Conservation (phyloP, 2,888 invertebrate species). For the Alcis repandata region DNA sequence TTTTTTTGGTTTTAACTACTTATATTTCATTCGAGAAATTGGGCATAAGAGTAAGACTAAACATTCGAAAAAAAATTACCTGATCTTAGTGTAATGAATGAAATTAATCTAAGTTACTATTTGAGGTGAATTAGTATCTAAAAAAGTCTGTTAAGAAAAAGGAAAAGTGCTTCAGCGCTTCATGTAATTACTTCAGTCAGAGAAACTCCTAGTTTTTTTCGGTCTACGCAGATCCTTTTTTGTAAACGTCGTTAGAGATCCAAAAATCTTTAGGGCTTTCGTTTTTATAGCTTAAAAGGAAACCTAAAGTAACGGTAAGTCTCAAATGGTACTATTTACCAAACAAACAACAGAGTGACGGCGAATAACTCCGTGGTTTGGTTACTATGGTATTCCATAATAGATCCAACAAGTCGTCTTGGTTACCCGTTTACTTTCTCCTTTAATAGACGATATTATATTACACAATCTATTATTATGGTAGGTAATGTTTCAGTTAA, state of each 20-base stretch:
- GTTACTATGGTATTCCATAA: background rate
- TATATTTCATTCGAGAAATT: background rate
- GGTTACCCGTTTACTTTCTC: background rate
- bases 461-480: too few species aligned
- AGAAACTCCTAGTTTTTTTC: too few species aligned
- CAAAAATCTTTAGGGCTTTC: background rate
- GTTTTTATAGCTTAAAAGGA: background rate
- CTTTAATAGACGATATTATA: too few species aligned
- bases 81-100: too few species aligned
- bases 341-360: background rate
- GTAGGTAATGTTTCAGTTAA: too few species aligned
- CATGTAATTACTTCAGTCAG: too few species aligned
- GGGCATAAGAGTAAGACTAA: too few species aligned
- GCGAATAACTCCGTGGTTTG: background rate
- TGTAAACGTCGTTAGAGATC: background rate
- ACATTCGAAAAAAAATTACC: too few species aligned
- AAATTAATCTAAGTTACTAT: too few species aligned
- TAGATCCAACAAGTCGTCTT: slow-evolving; percentile 7
- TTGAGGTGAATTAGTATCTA: too few species aligned
- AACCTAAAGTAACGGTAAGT: background rate
- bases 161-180: background rate
- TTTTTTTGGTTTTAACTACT: background rate
- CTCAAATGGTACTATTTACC: background rate
- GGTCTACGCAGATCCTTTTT: too few species aligned
- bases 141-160: too few species aligned